A percentile compares a stretch with the other conserved stretches of the same genome.
Evolutionary conservation across 2,113 vertebrate species (phyloP).

Genomic region (Melanerpes aurifrons): DNA sequence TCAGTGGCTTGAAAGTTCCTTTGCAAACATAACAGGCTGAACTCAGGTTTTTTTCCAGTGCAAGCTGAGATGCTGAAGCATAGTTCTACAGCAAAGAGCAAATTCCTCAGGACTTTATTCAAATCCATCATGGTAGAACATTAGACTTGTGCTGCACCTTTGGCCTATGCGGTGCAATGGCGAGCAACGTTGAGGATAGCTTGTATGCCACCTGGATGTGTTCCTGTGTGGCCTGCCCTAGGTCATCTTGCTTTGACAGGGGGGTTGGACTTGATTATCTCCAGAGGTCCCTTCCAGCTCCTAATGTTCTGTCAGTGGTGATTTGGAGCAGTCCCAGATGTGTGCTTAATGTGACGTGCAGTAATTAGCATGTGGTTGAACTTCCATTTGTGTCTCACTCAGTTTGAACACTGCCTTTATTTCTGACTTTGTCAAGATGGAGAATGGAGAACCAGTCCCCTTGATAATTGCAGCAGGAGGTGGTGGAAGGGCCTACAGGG

Average conservation of each 20-base stretch:
- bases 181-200: neutral
- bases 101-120: neutral
- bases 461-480: slow-evolving; percentile 95
- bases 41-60: neutral
- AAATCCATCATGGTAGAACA: neutral
- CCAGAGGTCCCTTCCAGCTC: too few relatives aligned
- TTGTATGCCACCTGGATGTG: neutral
- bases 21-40: neutral
- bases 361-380: neutral
- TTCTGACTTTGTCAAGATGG: slow-evolving; percentile 81
- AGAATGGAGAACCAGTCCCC: slow-evolving; percentile 82
- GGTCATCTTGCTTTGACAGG: too few relatives aligned
- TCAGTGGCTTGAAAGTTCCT: neutral
- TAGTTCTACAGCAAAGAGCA: neutral
- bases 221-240: too few relatives aligned
- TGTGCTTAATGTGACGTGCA: neutral
- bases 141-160: neutral
- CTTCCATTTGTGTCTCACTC: neutral
- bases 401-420: slow-evolving; percentile 2
- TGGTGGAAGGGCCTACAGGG: slow-evolving; percentile 92
- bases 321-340: neutral
- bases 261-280: too few relatives aligned
- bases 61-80: neutral
- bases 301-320: neutral
- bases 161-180: rapidly evolving